Conservation (phyloP, 2,888 invertebrate genomes). For the Xestia rhomboidea region DNA sequence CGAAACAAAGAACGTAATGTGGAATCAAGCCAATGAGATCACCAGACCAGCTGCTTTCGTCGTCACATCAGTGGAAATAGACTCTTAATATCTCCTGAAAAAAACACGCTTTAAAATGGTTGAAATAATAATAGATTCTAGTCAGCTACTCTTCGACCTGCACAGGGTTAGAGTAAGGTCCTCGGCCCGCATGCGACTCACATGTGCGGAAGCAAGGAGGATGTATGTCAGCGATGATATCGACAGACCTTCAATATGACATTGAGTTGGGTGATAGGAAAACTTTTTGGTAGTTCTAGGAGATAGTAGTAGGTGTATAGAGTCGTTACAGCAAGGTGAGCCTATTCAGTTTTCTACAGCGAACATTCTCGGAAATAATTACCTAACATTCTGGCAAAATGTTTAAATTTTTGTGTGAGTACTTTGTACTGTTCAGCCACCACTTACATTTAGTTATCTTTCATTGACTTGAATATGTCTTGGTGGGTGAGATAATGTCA, state of each 20-base stretch:
- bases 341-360: background rate
- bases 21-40: background rate
- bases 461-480: too few relatives aligned
- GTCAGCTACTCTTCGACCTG: slow-evolving; percentile 11
- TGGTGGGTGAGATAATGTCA: too few relatives aligned
- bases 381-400: too few relatives aligned
- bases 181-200: slow-evolving; percentile 50
- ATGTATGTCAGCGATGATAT: slow-evolving; percentile 52
- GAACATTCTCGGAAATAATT: background rate
- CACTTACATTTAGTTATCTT: too few relatives aligned
- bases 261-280: slow-evolving; percentile 38
- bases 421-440: too few relatives aligned
- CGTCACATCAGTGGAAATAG: background rate
- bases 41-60: background rate
- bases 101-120: background rate
- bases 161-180: slow-evolving; percentile 43
- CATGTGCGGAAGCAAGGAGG: slow-evolving; percentile 45
- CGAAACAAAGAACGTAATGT: background rate
- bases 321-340: background rate
- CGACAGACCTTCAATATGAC: slow-evolving; percentile 44
- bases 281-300: slow-evolving; percentile 1
- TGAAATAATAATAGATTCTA: slow-evolving; percentile 14
- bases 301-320: background rate
- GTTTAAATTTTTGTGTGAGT: too few relatives aligned
- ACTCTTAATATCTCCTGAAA: background rate